phyloP scores from a whole-genome alignment of 2,888 invertebrate genomes.

The Epinotia brunnichana region DNA sequence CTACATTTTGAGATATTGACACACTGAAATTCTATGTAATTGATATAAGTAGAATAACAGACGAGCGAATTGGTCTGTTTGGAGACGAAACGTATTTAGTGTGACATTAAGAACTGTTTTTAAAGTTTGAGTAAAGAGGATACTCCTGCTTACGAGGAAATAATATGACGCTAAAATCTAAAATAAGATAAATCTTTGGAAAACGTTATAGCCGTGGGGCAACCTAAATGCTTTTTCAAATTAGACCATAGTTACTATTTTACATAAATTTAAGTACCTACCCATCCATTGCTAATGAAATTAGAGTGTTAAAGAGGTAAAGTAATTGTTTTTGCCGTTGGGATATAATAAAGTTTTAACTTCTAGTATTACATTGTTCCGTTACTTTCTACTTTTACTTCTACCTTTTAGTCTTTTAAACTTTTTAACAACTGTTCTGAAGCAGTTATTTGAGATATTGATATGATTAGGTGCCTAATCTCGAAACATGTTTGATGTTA shows the following conservation, averaged over 20 bases:
- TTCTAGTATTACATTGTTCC: constrained; percentile 1
- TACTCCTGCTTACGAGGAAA: too few relatives aligned
- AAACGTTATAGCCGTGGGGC: not conserved
- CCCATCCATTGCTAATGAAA: constrained; percentile 1
- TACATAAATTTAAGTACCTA: not conserved
- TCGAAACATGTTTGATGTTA: not conserved
- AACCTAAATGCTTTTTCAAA: not conserved
- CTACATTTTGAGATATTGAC: not conserved
- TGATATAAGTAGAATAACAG: not conserved
- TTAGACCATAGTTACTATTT: not conserved
- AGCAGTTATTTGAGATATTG: not conserved
- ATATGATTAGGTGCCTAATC: not conserved
- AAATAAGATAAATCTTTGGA: not conserved
- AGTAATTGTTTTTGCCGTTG: not conserved
- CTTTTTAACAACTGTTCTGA: not conserved
- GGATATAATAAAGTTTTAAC: not conserved
- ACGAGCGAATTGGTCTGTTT: too few relatives aligned
- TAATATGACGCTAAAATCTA: too few relatives aligned
- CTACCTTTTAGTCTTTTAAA: not conserved
- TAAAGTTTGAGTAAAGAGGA: too few relatives aligned
- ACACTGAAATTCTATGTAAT: not conserved
- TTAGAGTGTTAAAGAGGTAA: not conserved
- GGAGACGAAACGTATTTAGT: too few relatives aligned
- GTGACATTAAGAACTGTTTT: too few relatives aligned
- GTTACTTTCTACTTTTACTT: not conserved